A percentile compares a stretch with the other conserved stretches of the same genome.
phyloP scores from a whole-genome alignment of 2,888 invertebrate species.

The Lumbricus terrestris region DNA sequence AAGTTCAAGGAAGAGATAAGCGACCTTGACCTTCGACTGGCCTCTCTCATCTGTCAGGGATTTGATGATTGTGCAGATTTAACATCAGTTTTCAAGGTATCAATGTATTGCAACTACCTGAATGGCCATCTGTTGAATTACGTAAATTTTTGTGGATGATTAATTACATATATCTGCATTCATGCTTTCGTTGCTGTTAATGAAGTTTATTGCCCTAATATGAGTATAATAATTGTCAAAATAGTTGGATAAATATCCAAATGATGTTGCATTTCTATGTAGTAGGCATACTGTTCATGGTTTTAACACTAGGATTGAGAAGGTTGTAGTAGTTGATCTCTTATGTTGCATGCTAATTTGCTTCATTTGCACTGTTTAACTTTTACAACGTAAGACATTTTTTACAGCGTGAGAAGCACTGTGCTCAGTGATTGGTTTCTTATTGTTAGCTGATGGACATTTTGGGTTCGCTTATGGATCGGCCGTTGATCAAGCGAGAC shows the following conservation, averaged over 20 bases:
- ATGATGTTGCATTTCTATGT: background rate
- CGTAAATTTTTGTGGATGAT: background rate
- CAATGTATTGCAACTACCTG: background rate
- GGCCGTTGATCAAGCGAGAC: constrained; percentile 82
- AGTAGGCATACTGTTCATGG: no score
- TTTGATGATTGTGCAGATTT: constrained; percentile 90
- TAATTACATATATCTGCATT: background rate
- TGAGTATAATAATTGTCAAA: background rate
- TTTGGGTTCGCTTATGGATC: constrained; percentile 80
- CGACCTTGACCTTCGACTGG: constrained; percentile 85
- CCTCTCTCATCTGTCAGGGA: constrained; percentile 85
- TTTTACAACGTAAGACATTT: no score
- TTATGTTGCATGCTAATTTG: background rate
- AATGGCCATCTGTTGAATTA: no score
- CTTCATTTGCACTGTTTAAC: no score
- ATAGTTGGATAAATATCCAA: background rate
- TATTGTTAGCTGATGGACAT: constrained; percentile 77
- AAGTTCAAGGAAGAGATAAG: constrained; percentile 79
- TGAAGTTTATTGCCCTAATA: background rate
- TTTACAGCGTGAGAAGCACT: background rate
- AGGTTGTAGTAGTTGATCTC: background rate
- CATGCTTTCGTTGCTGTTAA: background rate
- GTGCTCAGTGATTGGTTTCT: background rate
- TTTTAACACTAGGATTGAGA: background rate
- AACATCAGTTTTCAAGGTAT: constrained; percentile 85